Evolutionary conservation across 2,888 invertebrate genomes (phyloP).

Genomic region (Xanthorhoe spadicearia): DNA sequence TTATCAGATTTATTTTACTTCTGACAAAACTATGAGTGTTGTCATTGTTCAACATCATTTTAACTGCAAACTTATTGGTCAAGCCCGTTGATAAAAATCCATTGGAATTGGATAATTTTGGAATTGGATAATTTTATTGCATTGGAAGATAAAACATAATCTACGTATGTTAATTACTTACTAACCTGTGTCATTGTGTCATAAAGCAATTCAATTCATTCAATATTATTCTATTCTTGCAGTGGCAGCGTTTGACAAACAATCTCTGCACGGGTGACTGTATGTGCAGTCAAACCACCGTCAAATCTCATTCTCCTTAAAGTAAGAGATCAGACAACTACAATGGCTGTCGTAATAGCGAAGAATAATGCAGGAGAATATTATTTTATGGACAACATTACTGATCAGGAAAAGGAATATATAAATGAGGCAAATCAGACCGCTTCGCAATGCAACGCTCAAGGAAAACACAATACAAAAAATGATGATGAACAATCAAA

Average conservation of each 20-base stretch:
- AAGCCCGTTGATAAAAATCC: no score
- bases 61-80: no score
- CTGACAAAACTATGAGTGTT: no score
- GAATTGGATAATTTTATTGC: no score
- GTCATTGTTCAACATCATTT: no score
- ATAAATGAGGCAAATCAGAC: not conserved
- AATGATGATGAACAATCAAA: not conserved
- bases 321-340: not conserved
- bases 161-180: no score
- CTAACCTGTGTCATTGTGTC: no score
- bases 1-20: no score
- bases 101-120: no score
- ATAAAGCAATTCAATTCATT: no score
- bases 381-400: not conserved
- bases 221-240: slow-evolving; percentile 3
- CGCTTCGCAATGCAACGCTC: no score
- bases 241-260: slow-evolving; percentile 25
- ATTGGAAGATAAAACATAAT: no score
- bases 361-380: not conserved
- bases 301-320: slow-evolving; percentile 8
- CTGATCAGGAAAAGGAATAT: not conserved
- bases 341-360: not conserved
- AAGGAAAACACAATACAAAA: not conserved
- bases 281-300: not conserved
- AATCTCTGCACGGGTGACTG: slow-evolving; percentile 12